These are phyloP conservation scores for Aphodius granarius DNA, from an alignment of 2,888 invertebrate species.

Conservation along the genomic window DNA sequence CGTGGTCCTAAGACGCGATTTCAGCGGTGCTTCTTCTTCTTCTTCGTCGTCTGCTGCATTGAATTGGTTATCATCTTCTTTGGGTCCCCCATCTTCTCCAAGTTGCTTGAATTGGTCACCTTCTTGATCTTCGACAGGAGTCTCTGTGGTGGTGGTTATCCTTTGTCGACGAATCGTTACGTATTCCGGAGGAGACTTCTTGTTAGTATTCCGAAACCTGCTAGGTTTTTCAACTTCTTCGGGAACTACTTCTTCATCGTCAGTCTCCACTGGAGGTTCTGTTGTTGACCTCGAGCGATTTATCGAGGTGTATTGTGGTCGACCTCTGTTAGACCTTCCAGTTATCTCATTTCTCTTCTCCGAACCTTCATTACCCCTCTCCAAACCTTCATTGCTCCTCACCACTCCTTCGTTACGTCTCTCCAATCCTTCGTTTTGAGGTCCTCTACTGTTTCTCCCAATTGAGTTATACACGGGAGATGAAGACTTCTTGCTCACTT, in stretches of 20 bases:
- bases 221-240: slow-evolving; percentile 26
- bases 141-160: slow-evolving; percentile 52
- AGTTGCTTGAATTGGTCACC: slow-evolving; percentile 42
- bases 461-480: slow-evolving; percentile 45
- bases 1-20: background rate
- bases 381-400: too few species aligned
- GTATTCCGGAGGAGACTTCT: slow-evolving; percentile 58
- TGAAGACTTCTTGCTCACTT: background rate
- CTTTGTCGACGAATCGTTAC: slow-evolving; percentile 67
- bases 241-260: slow-evolving; percentile 39
- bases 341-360: slow-evolving; percentile 45
- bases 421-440: slow-evolving; percentile 59
- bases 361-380: background rate
- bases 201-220: slow-evolving; percentile 41
- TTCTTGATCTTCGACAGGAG: slow-evolving; percentile 26
- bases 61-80: slow-evolving; percentile 35
- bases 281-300: slow-evolving; percentile 45
- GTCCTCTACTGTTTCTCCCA: slow-evolving; percentile 63
- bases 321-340: slow-evolving; percentile 53
- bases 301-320: slow-evolving; percentile 52
- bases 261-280: slow-evolving; percentile 38
- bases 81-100: slow-evolving; percentile 37
- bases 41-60: slow-evolving; percentile 35
- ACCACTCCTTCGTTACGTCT: background rate
- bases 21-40: slow-evolving; percentile 14